These are phyloP conservation scores for Ormyrus thymus DNA, from an alignment of 2,888 invertebrate species.

Conservation along the genomic window DNA sequence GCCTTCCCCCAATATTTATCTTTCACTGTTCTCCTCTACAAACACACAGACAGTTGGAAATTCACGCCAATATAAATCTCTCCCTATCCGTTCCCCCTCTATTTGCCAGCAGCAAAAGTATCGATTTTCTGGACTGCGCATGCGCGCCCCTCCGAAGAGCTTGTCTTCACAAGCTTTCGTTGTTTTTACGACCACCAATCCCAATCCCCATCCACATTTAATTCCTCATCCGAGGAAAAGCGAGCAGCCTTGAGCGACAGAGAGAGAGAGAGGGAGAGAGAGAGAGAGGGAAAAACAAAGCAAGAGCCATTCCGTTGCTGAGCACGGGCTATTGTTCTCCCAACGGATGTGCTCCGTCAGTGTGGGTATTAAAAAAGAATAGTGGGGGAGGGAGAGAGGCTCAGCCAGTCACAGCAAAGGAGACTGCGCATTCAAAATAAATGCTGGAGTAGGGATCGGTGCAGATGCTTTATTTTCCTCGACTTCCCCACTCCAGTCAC, in stretches of 20 bases:
- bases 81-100: neutral
- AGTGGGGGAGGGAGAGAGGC: neutral
- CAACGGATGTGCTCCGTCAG: neutral
- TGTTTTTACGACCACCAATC: constrained; percentile 10
- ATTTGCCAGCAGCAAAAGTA: too few species aligned
- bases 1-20: constrained; percentile 1
- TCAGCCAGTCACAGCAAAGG: constrained; percentile 12
- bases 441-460: neutral
- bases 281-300: neutral
- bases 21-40: neutral
- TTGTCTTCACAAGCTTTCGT: neutral
- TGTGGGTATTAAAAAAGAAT: neutral
- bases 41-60: neutral
- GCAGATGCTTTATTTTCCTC: neutral
- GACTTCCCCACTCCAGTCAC: neutral
- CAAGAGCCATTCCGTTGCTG: constrained; percentile 4
- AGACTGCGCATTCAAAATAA: neutral
- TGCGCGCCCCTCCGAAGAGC: neutral
- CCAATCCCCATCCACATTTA: constrained; percentile 29
- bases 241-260: neutral
- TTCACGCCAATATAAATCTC: constrained; percentile 8
- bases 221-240: constrained; percentile 21
- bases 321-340: neutral
- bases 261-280: neutral
- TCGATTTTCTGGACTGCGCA: neutral